Evolutionary conservation across 2,888 invertebrate species (phyloP).

Genomic region (Lasioglossum vierecki): DNA sequence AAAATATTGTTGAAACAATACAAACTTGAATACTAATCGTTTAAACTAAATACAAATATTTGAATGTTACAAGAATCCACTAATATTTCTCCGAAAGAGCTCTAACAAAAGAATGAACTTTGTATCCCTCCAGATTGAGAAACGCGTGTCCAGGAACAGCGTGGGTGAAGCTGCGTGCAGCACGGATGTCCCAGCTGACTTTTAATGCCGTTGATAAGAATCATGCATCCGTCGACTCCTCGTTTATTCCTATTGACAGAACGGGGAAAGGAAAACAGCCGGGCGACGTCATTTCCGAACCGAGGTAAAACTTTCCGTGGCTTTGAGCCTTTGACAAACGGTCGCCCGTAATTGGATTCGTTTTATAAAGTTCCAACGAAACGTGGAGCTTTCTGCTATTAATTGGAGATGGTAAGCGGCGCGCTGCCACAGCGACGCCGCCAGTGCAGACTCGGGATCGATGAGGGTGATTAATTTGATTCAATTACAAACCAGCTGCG

Average conservation of each 20-base stretch:
- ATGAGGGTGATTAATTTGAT: conserved; percentile 77
- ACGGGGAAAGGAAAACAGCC: conserved; percentile 56
- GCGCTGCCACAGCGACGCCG: conserved; percentile 68
- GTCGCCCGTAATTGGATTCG: conserved; percentile 75
- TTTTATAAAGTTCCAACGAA: conserved; percentile 77
- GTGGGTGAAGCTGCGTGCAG: not conserved
- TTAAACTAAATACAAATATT: no score
- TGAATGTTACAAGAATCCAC: no score
- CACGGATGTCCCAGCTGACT: conserved; percentile 19
- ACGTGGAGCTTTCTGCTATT: conserved; percentile 74
- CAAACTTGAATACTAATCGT: no score
- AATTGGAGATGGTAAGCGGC: conserved; percentile 72
- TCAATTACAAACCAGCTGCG: conserved; percentile 75
- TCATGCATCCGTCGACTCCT: not conserved
- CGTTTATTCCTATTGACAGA: conserved; percentile 60
- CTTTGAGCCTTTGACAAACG: conserved; percentile 75
- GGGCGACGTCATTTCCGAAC: conserved; percentile 61
- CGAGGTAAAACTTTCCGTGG: conserved; percentile 65
- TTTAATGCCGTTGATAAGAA: conserved; percentile 21
- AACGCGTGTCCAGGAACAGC: not conserved
- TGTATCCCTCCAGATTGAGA: not conserved
- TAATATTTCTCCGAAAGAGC: no score
- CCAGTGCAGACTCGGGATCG: conserved; percentile 61
- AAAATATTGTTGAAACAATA: no score
- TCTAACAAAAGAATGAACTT: not conserved